Conservation (phyloP, 2,888 invertebrate genomes). For the Autographa gamma region DNA sequence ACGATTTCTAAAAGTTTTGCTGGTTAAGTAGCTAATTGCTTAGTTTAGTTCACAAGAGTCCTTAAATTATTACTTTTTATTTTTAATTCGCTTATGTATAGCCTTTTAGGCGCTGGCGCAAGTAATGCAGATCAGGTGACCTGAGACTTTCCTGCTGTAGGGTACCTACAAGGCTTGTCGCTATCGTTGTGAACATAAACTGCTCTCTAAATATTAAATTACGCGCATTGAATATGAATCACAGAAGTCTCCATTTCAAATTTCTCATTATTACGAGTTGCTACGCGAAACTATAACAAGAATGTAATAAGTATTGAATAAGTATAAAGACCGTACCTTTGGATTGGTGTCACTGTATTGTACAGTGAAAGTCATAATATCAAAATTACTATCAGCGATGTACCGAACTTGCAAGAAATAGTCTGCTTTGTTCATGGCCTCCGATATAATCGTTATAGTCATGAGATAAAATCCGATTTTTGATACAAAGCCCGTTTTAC, state of each 20-base stretch:
- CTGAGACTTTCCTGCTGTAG: too few species aligned
- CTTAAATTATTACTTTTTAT: too few species aligned
- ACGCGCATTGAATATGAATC: neutral
- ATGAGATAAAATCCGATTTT: constrained; percentile 35
- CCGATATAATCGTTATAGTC: constrained; percentile 28
- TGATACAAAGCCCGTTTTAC: constrained; percentile 12
- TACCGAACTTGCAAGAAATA: constrained; percentile 27
- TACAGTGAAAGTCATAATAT: constrained; percentile 11
- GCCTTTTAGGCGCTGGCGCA: too few species aligned
- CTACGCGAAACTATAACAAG: neutral
- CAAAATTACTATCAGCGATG: constrained; percentile 24
- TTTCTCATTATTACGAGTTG: neutral
- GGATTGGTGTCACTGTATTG: neutral
- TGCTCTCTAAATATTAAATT: neutral
- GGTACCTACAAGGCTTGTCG: too few species aligned
- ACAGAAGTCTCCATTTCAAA: neutral
- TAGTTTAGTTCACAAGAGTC: too few species aligned
- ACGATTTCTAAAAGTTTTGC: too few species aligned
- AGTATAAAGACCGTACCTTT: neutral
- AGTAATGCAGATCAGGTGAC: neutral
- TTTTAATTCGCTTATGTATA: too few species aligned
- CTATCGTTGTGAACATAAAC: neutral
- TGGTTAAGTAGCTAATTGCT: too few species aligned
- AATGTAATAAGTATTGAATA: neutral
- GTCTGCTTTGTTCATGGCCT: constrained; percentile 38